Evolutionary conservation across 2,113 vertebrate species (phyloP).

Genomic region (Myiagra hebetior): DNA sequence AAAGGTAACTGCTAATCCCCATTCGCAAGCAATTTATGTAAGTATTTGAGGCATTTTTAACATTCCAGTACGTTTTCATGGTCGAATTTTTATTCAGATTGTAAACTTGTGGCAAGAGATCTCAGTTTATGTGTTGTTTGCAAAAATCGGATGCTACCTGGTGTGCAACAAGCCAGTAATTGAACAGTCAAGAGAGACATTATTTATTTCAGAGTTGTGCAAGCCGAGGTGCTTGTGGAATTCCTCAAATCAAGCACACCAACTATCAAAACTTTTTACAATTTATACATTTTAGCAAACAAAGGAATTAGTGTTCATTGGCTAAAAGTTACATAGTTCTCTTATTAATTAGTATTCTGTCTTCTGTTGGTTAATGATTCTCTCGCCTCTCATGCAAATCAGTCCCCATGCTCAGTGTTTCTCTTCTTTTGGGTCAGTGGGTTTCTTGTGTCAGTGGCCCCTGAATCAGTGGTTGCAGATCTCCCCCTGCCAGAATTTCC

Average conservation of each 20-base stretch:
- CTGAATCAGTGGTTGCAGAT: not conserved
- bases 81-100: not conserved
- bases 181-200: not conserved
- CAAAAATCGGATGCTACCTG: not conserved
- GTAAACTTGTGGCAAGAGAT: not conserved
- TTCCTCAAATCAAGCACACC: not conserved
- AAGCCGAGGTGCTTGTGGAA: not conserved
- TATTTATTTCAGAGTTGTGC: not conserved
- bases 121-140: not conserved
- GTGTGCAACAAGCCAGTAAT: not conserved
- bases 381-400: not conserved
- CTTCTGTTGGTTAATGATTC: not conserved
- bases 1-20: conserved; percentile 31
- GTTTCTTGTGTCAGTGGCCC: not conserved
- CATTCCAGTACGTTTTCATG: not conserved
- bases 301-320: not conserved
- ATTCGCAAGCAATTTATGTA: not conserved
- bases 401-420: not conserved
- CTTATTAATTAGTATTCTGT: not conserved
- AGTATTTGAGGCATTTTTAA: not conserved
- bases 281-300: not conserved
- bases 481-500: not conserved
- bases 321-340: not conserved
- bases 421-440: not conserved
- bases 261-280: not conserved